Evolutionary conservation across 2,113 vertebrate genomes (phyloP).

Genomic region (Maccullochella peelii): DNA sequence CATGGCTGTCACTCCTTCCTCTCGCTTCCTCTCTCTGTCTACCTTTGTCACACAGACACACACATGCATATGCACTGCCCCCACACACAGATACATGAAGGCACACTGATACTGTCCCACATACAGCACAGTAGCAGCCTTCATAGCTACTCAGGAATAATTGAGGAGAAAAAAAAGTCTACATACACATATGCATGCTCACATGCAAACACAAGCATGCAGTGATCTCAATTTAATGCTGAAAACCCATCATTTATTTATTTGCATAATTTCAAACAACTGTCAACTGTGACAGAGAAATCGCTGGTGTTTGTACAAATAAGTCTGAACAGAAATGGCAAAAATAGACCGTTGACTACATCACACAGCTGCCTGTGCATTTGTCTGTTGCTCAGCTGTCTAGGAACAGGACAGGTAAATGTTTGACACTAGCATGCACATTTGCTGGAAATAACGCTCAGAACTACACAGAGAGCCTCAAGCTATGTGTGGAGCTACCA

Average conservation of each 20-base stretch:
- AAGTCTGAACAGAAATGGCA: conserved; percentile 1
- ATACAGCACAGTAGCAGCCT: conserved; percentile 26
- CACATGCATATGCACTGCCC: conserved; percentile 6
- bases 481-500: neutral
- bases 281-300: conserved; percentile 15
- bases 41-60: conserved; percentile 22
- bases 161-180: neutral
- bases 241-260: conserved; percentile 12
- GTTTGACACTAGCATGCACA: conserved; percentile 13
- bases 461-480: neutral
- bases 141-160: conserved; percentile 32
- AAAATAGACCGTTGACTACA: conserved; percentile 33
- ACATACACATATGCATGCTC: neutral
- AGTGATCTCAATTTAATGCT: conserved; percentile 12
- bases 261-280: conserved; percentile 14
- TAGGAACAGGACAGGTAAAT: conserved; percentile 14
- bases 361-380: conserved; percentile 4
- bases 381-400: conserved; percentile 3
- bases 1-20: conserved; percentile 66
- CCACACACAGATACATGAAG: neutral
- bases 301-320: conserved; percentile 4
- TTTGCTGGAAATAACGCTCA: neutral
- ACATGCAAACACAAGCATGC: neutral
- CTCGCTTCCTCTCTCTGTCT: conserved; percentile 29
- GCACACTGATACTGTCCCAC: conserved; percentile 28